Percentiles rank a stretch among this genome's conserved stretches.
Evolutionary conservation across 2,888 invertebrate species (phyloP).

Genomic region (Chrysina gloriosa): DNA sequence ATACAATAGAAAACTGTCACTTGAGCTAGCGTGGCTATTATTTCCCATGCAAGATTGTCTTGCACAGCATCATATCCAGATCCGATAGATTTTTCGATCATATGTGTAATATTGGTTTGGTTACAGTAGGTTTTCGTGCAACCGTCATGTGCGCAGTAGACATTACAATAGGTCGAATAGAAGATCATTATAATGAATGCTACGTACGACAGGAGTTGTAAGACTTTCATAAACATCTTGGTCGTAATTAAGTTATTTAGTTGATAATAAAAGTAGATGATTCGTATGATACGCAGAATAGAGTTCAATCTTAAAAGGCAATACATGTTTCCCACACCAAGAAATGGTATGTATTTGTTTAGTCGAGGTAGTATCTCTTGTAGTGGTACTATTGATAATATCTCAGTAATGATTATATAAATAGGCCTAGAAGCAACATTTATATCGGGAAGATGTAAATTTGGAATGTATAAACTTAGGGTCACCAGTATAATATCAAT

Average conservation of each 20-base stretch:
- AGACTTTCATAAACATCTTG: slow-evolving; percentile 14
- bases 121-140: not conserved
- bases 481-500: slow-evolving; percentile 31
- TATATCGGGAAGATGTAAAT: slow-evolving; percentile 28
- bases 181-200: slow-evolving; percentile 29
- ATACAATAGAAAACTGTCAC: slow-evolving; percentile 34
- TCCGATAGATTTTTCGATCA: slow-evolving; percentile 29
- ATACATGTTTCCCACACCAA: not conserved
- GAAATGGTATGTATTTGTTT: slow-evolving; percentile 8
- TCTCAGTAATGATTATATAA: slow-evolving; percentile 38
- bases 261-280: slow-evolving; percentile 38
- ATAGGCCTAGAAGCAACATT: slow-evolving; percentile 21
- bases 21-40: slow-evolving; percentile 11
- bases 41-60: slow-evolving; percentile 9
- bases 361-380: slow-evolving; percentile 43
- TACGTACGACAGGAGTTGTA: slow-evolving; percentile 28
- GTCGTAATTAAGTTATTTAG: slow-evolving; percentile 9
- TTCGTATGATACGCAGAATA: slow-evolving; percentile 30
- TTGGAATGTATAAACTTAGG: slow-evolving; percentile 32
- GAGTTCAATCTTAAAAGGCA: slow-evolving; percentile 35
- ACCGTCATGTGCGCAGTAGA: slow-evolving; percentile 10
- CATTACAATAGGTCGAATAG: slow-evolving; percentile 36
- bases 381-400: slow-evolving; percentile 47
- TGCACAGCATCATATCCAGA: slow-evolving; percentile 6
- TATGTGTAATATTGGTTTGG: not conserved